Conservation (phyloP, 2,888 invertebrate species). For the Drosophila hamatofila region DNA sequence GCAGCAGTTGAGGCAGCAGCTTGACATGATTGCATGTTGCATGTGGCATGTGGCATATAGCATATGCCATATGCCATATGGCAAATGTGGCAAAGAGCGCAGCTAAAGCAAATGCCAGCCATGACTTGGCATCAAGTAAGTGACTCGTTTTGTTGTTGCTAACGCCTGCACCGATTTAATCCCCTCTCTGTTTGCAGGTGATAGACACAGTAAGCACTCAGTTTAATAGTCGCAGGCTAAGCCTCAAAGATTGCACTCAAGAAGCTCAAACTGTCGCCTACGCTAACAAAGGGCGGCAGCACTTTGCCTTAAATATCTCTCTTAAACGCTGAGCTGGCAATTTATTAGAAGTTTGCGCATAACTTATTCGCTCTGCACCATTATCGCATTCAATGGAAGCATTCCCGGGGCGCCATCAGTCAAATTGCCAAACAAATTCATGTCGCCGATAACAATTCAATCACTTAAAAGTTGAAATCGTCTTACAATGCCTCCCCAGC, state of each 20-base stretch:
- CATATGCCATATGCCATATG: constrained; percentile 14
- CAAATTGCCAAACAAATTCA: constrained; percentile 58
- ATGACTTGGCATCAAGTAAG: constrained; percentile 47
- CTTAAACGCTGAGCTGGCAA: not conserved
- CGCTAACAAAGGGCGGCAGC: too few relatives aligned
- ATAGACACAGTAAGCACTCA: constrained; percentile 1
- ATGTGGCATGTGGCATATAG: constrained; percentile 13
- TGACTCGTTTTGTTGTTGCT: constrained; percentile 30
- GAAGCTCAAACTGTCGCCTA: too few relatives aligned
- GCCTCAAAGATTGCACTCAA: too few relatives aligned
- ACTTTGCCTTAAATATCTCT: too few relatives aligned
- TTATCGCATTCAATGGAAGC: constrained; percentile 3
- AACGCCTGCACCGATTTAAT: constrained; percentile 27
- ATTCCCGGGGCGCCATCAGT: constrained; percentile 26
- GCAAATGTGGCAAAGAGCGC: constrained; percentile 22
- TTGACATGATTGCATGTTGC: constrained; percentile 38
- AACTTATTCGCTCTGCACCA: constrained; percentile 4
- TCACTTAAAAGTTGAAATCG: constrained; percentile 73
- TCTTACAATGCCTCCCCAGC: constrained; percentile 53
- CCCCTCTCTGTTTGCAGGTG: constrained; percentile 16
- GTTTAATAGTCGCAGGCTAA: not conserved
- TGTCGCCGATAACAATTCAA: constrained; percentile 72
- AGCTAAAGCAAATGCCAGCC: constrained; percentile 20
- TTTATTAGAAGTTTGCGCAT: constrained; percentile 5
- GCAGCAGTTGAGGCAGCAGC: constrained; percentile 13